phyloP scores from a whole-genome alignment of 2,797 vertebrate species.

The Kryptopterus vitreolus region DNA sequence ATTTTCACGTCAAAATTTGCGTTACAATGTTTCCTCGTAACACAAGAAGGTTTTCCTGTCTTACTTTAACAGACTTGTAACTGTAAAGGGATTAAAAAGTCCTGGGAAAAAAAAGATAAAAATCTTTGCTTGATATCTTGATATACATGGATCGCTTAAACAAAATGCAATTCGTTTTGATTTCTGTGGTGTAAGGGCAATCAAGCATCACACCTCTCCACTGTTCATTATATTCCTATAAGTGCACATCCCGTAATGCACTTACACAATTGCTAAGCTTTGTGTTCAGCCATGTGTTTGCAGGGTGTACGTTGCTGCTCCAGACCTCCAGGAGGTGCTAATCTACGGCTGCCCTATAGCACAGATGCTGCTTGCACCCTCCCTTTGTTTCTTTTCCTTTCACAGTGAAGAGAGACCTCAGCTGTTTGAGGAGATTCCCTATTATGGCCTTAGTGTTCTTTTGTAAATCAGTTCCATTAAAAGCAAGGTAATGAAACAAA shows the following conservation, averaged over 20 bases:
- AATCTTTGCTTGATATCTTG: not conserved
- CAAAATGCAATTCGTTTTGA: not conserved
- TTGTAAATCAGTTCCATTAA: constrained; percentile 85
- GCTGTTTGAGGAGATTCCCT: constrained; percentile 80
- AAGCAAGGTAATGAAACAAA: constrained; percentile 77
- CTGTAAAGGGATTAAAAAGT: not conserved
- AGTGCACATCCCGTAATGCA: not conserved
- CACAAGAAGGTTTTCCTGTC: not conserved
- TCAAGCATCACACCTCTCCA: not conserved
- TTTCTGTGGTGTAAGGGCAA: not conserved
- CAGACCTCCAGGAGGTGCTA: constrained; percentile 70
- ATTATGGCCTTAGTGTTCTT: constrained; percentile 84
- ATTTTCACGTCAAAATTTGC: not conserved
- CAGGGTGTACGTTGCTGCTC: constrained; percentile 44
- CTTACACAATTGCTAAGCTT: not conserved
- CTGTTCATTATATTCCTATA: not conserved
- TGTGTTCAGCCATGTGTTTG: not conserved
- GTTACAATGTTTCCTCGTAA: not conserved
- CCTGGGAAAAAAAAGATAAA: not conserved
- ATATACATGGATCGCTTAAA: no score
- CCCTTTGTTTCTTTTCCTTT: constrained; percentile 74
- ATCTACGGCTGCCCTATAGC: constrained; percentile 62
- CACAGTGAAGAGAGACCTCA: constrained; percentile 76
- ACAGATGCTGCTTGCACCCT: constrained; percentile 79
- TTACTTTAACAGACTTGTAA: not conserved